Base-by-base conservation (phyloP, 30 jellyfish, hydroid and myxozoan genomes). In the Hydractinia echinata region DNA sequence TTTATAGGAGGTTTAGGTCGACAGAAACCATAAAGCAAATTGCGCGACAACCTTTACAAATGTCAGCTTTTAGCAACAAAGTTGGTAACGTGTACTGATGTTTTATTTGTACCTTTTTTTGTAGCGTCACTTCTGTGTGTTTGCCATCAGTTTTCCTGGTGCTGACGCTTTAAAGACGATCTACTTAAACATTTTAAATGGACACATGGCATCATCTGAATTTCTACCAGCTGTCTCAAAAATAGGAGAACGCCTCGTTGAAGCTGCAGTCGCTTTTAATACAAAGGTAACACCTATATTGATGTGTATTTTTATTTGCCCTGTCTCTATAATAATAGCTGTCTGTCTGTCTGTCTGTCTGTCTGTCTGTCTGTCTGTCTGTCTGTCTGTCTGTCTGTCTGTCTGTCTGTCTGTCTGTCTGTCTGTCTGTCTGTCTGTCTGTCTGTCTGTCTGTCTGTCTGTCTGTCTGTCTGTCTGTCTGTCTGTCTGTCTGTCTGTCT, bases 131-230 rank as follows among this genome's bases (percentile, higher is more conserved):
- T 93, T 93, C 87, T 87, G 96, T 81, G 99, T 93, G 60, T 93
- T 93, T 72, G 99, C 99, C 15, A 77, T 93, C 87, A 93, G 99
- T 81, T 93, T 93, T 79, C 99, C 99, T n/a, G 96, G 99, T 10
- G 95, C 94, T 7, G 99, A 93, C 60, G 99, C 99, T 11, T 61
- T 93, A 78, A 93, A 87, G 77, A 87, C 99, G 4, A 93, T 93
- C 58, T 93, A 93, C 54, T 84, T 79, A 74, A 93, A 90, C 85
- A 93, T 93, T 76, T 85, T 93, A 55, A 69, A 66, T 61, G 96
- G 96, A 4, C 99, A 93, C 62, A 58, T 93, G 14, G 85, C 94
- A 13, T 55, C 72, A 5, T 91, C 78, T 11, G 86, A 84, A 49
- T 61, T 93, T 11, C 64, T 84, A 10, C 69, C 83, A 16, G 96